Base-by-base conservation (phyloP, 2,113 vertebrate species). In the Talpa occidentalis region DNA sequence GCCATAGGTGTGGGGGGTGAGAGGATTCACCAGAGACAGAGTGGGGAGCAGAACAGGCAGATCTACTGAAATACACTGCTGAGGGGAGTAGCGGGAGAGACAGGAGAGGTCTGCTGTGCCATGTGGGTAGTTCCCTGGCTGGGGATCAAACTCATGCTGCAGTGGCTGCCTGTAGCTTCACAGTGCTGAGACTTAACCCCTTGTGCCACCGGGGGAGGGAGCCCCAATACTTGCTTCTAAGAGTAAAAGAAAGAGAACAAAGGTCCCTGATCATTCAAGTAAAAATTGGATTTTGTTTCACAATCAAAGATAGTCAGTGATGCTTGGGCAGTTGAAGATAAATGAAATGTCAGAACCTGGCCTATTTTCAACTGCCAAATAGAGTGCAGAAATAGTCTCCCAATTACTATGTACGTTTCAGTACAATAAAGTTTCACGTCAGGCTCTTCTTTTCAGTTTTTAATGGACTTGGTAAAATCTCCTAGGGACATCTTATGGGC, bases 261-360 rank as follows among this genome's bases (percentile, higher is more conserved):
- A 56, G 35, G 8, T 69, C 32, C 28, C 92, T 37, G 40, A 42
- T 72, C 62, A 11, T 62, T 84, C 32, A 69, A 60, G 59, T 90
- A 44, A 90, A 93, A 32, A 59, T 72, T 80, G n/a, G 35, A 80
- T 87, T 69, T 85, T 66, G 12, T 92, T 90, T 93, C 54, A 62
- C 72, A 93, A 73, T 89, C 66, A 59, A 28, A 72, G 42, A 12
- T 52, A n/a, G 59, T 17, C 24, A 73, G 35, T 28, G 78, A 49
- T n/a, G 10, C 37, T 28, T 47, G 3, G 32, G 47, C 84, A 72
- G 0, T 40, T 56, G 44, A 12, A 82, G 47, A 80, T 22, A 35
- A 70, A 32, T 49, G 42, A 74, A 40, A 56, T 93, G 54, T 91
- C 67, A 86, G 32, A 81, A 10, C 2, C n/a, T 74, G 77, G 32